Base-by-base conservation (phyloP, 2,888 invertebrate genomes). In the Platypus cylindrus region DNA sequence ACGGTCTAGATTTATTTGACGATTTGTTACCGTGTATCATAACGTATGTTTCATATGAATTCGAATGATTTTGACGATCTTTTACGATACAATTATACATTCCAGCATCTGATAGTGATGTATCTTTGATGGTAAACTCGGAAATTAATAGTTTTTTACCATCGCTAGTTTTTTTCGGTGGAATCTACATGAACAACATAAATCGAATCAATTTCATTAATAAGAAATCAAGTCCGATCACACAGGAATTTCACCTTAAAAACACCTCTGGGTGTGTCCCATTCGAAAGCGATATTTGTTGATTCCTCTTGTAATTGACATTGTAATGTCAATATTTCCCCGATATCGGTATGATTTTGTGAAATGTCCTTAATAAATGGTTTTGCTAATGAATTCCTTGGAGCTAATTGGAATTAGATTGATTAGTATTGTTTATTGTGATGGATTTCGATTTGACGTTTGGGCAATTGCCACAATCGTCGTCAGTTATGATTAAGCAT, bases 331-430 rank as follows among this genome's bases (percentile, higher is more conserved):
- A 62, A 44, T 15, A 45, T 42, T 33, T 53, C 49, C 2, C 60
- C 62, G 28, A 59, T 47, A 17, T 54, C 48, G 16, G 58, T 53
- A 38, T 59, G 59, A 12, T 56, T 55, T 35, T 48, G 48, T 26
- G 47, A 52, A 14, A 44, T 22, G 41, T 53, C 54, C 30, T 46
- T 44, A 25, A 59, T 40, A 8, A 37, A 17, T 7, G 52, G 51
- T 17, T 29, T 29, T 2, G 45, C 34, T 28, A 52, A 32, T 26
- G 25, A 37, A 15, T 18, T 9, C 29, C 34, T 44, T n/a, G 30
- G 11, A 29, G 34, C 45, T 47, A 37, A 25, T 37, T 29, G 15
- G 14, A 8, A 24, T 17, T 26, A 11, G 15, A 23, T 14, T 13
- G 5, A 9, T 20, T 20, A 20, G 20, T 20, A 7, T 20, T 30